Conservation (phyloP, 2,888 invertebrate genomes). For the Lutraria lutraria region DNA sequence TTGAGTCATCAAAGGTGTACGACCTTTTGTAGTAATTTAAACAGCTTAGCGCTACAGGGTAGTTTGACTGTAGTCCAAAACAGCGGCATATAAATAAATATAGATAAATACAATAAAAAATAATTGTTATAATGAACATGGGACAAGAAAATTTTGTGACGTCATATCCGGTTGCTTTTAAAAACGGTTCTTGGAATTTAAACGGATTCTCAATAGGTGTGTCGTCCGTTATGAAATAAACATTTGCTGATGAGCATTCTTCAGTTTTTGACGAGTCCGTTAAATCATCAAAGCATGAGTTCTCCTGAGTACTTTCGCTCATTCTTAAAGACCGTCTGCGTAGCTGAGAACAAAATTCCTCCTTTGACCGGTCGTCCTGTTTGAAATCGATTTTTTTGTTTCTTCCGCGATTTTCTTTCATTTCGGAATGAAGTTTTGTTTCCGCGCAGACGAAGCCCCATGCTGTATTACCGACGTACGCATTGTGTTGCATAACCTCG, state of each 20-base stretch:
- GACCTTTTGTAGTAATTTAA: slow-evolving; percentile 26
- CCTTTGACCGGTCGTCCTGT: neutral
- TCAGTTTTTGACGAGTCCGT: neutral
- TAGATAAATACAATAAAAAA: slow-evolving; percentile 22
- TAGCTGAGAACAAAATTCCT: slow-evolving; percentile 37
- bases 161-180: slow-evolving; percentile 42
- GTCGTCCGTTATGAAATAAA: slow-evolving; percentile 47
- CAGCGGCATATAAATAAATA: slow-evolving; percentile 31
- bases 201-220: slow-evolving; percentile 39
- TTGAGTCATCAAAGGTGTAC: slow-evolving; percentile 36
- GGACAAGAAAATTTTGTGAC: slow-evolving; percentile 28
- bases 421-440: slow-evolving; percentile 76
- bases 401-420: neutral
- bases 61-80: slow-evolving; percentile 47
- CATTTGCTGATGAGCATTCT: slow-evolving; percentile 8
- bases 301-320: neutral
- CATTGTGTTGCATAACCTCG: slow-evolving; percentile 87
- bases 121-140: slow-evolving; percentile 9
- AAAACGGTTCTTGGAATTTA: slow-evolving; percentile 45
- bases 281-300: neutral
- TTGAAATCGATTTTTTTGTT: neutral
- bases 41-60: slow-evolving; percentile 3
- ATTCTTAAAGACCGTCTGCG: slow-evolving; percentile 24
- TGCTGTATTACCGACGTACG: slow-evolving; percentile 89
- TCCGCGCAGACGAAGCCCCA: slow-evolving; percentile 90